A percentile compares a stretch with the other conserved stretches of the same genome.
These are phyloP conservation scores for Pimpla rufipes DNA, from an alignment of 2,888 invertebrate species.

Conservation along the genomic window DNA sequence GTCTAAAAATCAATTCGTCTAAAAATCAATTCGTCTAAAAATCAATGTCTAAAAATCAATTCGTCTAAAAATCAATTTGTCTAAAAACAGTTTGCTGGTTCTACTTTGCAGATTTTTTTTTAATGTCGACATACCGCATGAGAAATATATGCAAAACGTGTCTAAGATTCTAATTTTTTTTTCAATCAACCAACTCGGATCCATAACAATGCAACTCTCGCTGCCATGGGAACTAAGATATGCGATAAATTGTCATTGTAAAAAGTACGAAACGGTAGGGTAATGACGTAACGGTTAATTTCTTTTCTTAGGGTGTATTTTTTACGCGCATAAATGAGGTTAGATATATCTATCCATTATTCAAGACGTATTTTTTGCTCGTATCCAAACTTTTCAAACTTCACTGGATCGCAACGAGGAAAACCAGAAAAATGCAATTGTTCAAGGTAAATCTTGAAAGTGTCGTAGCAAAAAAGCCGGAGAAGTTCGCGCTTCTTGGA, in stretches of 20 bases:
- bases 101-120: too few relatives aligned
- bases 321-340: not conserved
- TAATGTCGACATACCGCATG: too few relatives aligned
- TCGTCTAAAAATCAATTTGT: too few relatives aligned
- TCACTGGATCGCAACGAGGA: conserved; percentile 10
- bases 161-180: too few relatives aligned
- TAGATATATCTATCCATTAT: not conserved
- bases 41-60: too few relatives aligned
- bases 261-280: conserved; percentile 44
- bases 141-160: too few relatives aligned
- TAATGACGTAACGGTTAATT: conserved; percentile 47
- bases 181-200: too few relatives aligned
- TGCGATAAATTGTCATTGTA: conserved; percentile 46
- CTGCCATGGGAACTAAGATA: conserved; percentile 5
- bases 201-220: conserved; percentile 57
- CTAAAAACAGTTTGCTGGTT: too few relatives aligned
- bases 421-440: conserved; percentile 49
- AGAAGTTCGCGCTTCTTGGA: conserved; percentile 51
- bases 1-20: too few relatives aligned
- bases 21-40: too few relatives aligned
- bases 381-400: conserved; percentile 35
- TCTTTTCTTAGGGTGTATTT: conserved; percentile 9
- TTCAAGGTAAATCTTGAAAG: conserved; percentile 33
- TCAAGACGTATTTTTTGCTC: conserved; percentile 7
- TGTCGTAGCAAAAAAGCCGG: conserved; percentile 15